Evolutionary conservation across 2,797 vertebrate genomes (phyloP), one percentile per base, ranked within the genome.

Genomic region (Gambelia wislizenii): DNA sequence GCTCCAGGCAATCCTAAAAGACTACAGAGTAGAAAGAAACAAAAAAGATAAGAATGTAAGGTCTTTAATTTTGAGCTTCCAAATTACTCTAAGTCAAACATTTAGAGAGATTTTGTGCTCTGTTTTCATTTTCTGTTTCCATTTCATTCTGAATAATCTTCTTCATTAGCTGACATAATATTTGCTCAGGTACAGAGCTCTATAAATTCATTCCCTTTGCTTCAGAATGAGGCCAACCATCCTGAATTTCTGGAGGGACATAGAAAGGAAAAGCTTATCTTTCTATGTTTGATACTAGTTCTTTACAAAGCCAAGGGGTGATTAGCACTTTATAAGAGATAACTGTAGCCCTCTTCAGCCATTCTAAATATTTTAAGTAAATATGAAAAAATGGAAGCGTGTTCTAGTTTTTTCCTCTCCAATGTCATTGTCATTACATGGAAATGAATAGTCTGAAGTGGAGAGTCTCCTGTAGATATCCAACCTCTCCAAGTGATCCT

Each of bases 161-260:
- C 42, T 86, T 52, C 56, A 56, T 80, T 81, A 84, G 47, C n/a
- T 77, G 81, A 56, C 39, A 14, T 61, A 83, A 67, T 42, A 67
- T 84, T 54, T n/a, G 36, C 42, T 18, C 74, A 69, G 27, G 59
- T 77, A 69, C 47, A 39, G 74, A 89, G 54, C n/a, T 44, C 64
- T 22, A 56, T 47, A 56, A 69, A 27, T 84, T 54, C 44, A 89
- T 80, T 42, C 27, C 52, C 64, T 70, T 30, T 12, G 8, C 59
- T 87, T 79, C n/a, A 54, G 33, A 36, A 67, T 67, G 33, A 67
- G 59, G 7, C 47, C 83, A 84, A 30, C 54, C 49, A 87, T 18
- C 36, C 18, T 67, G 59, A 77, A 39, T 84, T 88, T 69, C 30
- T 69, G 49, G 49, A 61, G 13, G 33, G 1, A 64, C 20, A 25